Evolutionary conservation across 1,140 invertebrate species (phyloP), one percentile per base, ranked within the genome.

Genomic region (Drosophila leontia): DNA sequence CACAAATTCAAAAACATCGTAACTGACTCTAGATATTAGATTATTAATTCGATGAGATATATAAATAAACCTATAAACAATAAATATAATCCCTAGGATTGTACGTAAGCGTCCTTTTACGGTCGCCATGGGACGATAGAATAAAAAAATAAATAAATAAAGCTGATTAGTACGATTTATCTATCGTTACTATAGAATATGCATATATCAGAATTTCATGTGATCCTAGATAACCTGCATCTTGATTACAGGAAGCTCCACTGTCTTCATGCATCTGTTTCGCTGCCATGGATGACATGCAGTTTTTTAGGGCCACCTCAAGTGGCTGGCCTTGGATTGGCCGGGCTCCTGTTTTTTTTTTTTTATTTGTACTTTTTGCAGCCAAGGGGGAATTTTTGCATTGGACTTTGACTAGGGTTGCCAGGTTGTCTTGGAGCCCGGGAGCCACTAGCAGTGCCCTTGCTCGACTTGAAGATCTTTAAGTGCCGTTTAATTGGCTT

Each of bases 251-350:
- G 5, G n/a, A 13, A 42, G 45, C 50, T 51, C 13, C 37, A 57
- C 39, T 75, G 60, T 51, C 13, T 23, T 19, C 13, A 47, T 80
- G 67, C 75, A 78, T 63, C 75, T 82, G 58, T 47, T 60, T 65
- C 41, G 65, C 48, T 48, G 63, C 60, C 57, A 63, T 55, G 76
- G 70, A 86, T 86, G 83, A 86, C 65, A 76, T 83, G 83, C 83
- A 82, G 12, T 86, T 78, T 78, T 86, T 86, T 86, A 83, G 83
- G 80, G 80, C 78, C 82, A 81, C 63, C 51, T 78, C 56, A 68
- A 86, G 80, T 88, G 29, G 83, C 45, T 83, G 84, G 84, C 83
- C 83, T 86, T 88, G 84, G 60, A 50, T 62, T 50, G 70, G 39
- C 60, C 64, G 58, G 44, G 51, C 63, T 74, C 69, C 69, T 75